Base-by-base conservation (phyloP, 1,140 invertebrate genomes). In the Rhagoletis zephyria region DNA sequence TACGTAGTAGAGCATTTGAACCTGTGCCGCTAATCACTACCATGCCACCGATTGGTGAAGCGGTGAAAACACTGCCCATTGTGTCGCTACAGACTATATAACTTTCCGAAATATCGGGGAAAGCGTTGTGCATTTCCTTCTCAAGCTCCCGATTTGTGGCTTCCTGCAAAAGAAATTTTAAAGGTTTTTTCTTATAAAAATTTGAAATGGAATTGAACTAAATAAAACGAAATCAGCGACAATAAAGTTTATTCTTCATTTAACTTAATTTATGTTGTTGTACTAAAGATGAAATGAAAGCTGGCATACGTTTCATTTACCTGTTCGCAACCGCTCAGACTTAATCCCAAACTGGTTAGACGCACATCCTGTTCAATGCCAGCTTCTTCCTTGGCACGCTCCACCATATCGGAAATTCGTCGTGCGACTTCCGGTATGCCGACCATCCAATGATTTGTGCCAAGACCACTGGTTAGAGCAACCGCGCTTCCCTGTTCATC, bases 21-120 rank as follows among this genome's bases (percentile, higher is more conserved):
- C 98, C 98, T 0, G 98, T 99, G 10, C 99, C 99, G 89, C 97
- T 96, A 89, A 99, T 99, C 48, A 99, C 92, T 30, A 99, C 97
- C 88, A 99, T 95, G 10, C 98, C 98, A 87, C 97, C 96, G 88
- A 94, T 94, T 3, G 95, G 94, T 59, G 95, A 95, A 1, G 95
- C 96, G 1, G 97, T 97, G 64, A 95, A 96, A 85, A 98, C 94
- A 14, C 97, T 97, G 0, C 97, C 97, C 51, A 97, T 94, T 0
- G 97, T 97, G 91, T 99, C 98, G 65, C 97, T 97, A 14, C 95
- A 95, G 4, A 98, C 95, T 3, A 95, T 94, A 87, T 96, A 95
- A 7, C 94, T 92, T 74, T 95, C 93, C 0, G 96, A 94, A 16
- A 97, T 92, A 56, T 94, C 91, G 4, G 96, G 96, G 91, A 96